Conservation (phyloP, 2,113 vertebrate genomes). For the Sminthopsis crassicaudata region DNA sequence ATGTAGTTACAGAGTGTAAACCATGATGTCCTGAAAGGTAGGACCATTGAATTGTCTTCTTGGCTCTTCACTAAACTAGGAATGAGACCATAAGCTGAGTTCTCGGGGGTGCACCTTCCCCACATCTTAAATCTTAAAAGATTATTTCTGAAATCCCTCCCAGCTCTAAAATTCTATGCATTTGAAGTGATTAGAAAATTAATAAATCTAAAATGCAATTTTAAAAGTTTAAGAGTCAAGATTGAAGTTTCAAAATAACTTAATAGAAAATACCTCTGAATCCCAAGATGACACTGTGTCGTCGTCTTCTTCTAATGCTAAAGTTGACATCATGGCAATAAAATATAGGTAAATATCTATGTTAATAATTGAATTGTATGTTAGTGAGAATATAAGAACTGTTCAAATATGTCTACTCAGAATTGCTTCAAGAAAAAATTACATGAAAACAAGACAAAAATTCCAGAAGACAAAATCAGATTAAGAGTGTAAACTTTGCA, state of each 20-base stretch:
- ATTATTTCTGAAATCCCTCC: not conserved
- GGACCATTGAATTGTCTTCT: not conserved
- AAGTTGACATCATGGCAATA: conserved; percentile 85
- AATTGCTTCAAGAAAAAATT: not conserved
- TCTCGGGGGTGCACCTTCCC: not conserved
- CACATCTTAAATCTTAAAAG: not conserved
- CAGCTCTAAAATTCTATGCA: not conserved
- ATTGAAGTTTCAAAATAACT: conserved; percentile 13
- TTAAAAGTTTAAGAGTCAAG: conserved; percentile 8
- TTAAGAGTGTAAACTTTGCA: conserved; percentile 5
- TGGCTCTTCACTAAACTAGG: not conserved
- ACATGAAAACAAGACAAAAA: conserved; percentile 34
- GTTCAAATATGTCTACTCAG: not conserved
- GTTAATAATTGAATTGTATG: conserved; percentile 9
- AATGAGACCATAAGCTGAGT: not conserved
- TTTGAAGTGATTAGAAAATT: not conserved
- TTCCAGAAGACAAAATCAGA: not conserved
- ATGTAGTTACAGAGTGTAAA: no score
- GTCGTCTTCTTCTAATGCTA: conserved; percentile 85
- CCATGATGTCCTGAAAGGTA: not conserved
- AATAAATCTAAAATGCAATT: not conserved
- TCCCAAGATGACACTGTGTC: conserved; percentile 87
- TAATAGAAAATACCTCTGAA: conserved; percentile 88
- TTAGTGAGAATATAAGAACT: conserved; percentile 11
- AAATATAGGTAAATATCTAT: conserved; percentile 29